Percentiles rank a stretch among this genome's conserved stretches.
Conservation (phyloP, 1,140 invertebrate genomes). For the Drosophila sp. region DNA sequence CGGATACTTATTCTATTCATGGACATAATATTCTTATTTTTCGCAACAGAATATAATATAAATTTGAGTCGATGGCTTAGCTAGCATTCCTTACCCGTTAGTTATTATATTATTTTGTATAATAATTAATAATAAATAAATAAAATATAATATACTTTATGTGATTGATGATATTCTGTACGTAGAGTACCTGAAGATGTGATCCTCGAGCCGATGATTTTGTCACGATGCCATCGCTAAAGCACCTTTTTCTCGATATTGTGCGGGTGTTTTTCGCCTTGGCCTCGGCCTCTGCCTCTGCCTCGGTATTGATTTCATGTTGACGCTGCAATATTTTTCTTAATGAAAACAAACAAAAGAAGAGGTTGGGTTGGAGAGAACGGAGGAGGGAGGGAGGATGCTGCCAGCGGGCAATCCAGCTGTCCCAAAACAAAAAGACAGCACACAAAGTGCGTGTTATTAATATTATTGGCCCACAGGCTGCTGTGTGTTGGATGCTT, state of each 20-base stretch:
- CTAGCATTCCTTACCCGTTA: no score
- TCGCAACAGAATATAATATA: no score
- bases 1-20: no score
- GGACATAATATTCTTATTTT: no score
- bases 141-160: no score
- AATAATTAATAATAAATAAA: no score
- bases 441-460: slow-evolving; percentile 77
- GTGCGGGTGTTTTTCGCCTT: slow-evolving; percentile 72
- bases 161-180: no score
- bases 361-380: slow-evolving; percentile 32
- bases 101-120: no score
- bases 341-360: slow-evolving; percentile 79
- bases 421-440: slow-evolving; percentile 34
- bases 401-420: slow-evolving; percentile 45
- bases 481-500: slow-evolving; percentile 47
- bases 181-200: neutral
- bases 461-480: slow-evolving; percentile 79
- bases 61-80: no score
- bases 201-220: neutral
- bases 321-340: slow-evolving; percentile 81
- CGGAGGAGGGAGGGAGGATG: slow-evolving; percentile 40
- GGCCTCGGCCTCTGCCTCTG: slow-evolving; percentile 58
- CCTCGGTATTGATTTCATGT: slow-evolving; percentile 80
- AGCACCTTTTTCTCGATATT: slow-evolving; percentile 19
- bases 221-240: slow-evolving; percentile 32